These are phyloP conservation scores for Ruditapes philippinarum DNA, from an alignment of 1,140 invertebrate species.

Conservation along the genomic window DNA sequence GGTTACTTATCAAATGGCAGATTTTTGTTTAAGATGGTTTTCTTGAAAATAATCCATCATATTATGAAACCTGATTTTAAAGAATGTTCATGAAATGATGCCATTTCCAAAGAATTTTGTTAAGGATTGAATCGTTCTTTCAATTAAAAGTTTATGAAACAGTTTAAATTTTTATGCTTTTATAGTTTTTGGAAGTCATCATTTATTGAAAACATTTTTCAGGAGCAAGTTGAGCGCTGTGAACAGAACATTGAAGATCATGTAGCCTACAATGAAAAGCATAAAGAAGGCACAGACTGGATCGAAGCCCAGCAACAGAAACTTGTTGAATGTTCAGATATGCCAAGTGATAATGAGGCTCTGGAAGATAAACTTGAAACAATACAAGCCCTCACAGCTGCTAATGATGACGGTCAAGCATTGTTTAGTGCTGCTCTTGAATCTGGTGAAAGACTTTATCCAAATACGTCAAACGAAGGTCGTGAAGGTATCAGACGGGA, in stretches of 20 bases:
- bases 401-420: conserved; percentile 91
- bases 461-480: conserved; percentile 94
- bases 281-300: conserved; percentile 88
- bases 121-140: too few species aligned
- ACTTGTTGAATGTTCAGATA: conserved; percentile 88
- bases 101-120: too few species aligned
- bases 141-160: too few species aligned
- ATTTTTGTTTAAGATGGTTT: too few species aligned
- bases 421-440: conserved; percentile 94
- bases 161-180: too few species aligned
- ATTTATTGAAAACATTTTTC: too few species aligned
- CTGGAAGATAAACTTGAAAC: conserved; percentile 90
- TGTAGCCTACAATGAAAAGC: conserved; percentile 75
- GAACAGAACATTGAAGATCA: conserved; percentile 83
- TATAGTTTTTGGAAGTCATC: too few species aligned
- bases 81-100: too few species aligned
- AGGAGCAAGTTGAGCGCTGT: conserved; percentile 83
- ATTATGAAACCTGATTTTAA: too few species aligned
- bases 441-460: conserved; percentile 94
- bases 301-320: conserved; percentile 89
- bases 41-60: too few species aligned
- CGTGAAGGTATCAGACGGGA: conserved; percentile 94
- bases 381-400: conserved; percentile 74
- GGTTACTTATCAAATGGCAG: too few species aligned
- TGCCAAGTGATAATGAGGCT: conserved; percentile 89